Evolutionary conservation across 2,113 vertebrate species (phyloP).

Genomic region (Mus pahari): DNA sequence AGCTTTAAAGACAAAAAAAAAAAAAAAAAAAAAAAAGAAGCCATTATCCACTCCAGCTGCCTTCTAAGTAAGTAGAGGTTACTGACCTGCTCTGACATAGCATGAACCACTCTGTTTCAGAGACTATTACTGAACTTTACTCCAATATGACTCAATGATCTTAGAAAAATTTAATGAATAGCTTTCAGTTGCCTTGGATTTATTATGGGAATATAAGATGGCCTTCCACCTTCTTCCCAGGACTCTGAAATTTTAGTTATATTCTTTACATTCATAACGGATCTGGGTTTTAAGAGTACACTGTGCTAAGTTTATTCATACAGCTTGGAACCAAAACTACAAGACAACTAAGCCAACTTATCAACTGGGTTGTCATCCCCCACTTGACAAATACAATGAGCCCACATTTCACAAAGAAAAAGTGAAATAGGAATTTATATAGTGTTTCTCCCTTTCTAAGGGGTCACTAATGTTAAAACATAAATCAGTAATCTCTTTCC

Average conservation of each 20-base stretch:
- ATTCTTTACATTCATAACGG: constrained; percentile 57
- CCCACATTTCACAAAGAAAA: constrained; percentile 38
- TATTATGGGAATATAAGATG: constrained; percentile 47
- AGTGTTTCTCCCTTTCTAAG: constrained; percentile 35
- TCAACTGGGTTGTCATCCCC: not conserved
- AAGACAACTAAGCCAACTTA: not conserved
- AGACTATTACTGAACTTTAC: not conserved
- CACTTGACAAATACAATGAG: constrained; percentile 49
- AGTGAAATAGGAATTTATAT: not conserved
- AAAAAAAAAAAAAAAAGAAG: constrained; percentile 56
- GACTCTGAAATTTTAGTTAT: constrained; percentile 27
- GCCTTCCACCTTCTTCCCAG: not conserved
- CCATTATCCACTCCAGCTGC: not conserved
- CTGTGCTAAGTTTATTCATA: not conserved
- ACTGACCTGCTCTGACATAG: constrained; percentile 4
- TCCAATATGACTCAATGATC: not conserved
- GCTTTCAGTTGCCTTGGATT: constrained; percentile 44
- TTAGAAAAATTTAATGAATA: not conserved
- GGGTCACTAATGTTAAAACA: constrained; percentile 9
- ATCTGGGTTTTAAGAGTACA: constrained; percentile 34
- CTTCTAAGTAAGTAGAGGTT: constrained; percentile 48
- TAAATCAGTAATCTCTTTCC: not conserved
- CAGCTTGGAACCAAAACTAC: constrained; percentile 13
- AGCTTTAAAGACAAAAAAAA: constrained; percentile 82
- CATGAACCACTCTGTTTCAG: not conserved